phyloP scores from a whole-genome alignment of 2,797 vertebrate genomes.

The Mormyrus hasselquistii region DNA sequence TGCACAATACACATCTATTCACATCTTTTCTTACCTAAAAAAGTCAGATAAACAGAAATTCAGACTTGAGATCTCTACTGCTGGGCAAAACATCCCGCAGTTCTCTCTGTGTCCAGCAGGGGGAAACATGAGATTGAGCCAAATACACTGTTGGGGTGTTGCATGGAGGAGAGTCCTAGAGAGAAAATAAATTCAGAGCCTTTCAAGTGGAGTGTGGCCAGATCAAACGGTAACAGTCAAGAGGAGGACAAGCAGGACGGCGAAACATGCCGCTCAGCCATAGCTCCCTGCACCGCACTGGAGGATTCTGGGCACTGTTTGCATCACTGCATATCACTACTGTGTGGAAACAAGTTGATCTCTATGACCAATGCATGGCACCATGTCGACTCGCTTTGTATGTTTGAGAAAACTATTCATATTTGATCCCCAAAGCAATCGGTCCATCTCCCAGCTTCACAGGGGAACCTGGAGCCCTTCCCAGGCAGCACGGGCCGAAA shows the following conservation, averaged over 20 bases:
- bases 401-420: not conserved
- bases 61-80: not conserved
- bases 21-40: not conserved
- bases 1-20: not conserved
- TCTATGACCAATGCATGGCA: not conserved
- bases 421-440: not conserved
- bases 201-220: not conserved
- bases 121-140: slow-evolving; percentile 21
- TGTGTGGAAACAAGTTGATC: not conserved
- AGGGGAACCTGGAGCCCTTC: not conserved
- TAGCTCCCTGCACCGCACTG: not conserved
- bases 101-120: slow-evolving; percentile 30
- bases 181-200: slow-evolving; percentile 9
- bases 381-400: not conserved
- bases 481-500: not conserved
- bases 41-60: not conserved
- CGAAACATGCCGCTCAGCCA: not conserved
- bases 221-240: not conserved
- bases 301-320: not conserved
- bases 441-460: not conserved
- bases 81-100: not conserved
- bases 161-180: not conserved
- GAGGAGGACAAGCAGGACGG: not conserved
- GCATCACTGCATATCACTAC: not conserved
- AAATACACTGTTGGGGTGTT: not conserved